These are phyloP conservation scores for Poeciliopsis gracilis DNA, from an alignment of 2,797 vertebrate species.

Conservation along the genomic window DNA sequence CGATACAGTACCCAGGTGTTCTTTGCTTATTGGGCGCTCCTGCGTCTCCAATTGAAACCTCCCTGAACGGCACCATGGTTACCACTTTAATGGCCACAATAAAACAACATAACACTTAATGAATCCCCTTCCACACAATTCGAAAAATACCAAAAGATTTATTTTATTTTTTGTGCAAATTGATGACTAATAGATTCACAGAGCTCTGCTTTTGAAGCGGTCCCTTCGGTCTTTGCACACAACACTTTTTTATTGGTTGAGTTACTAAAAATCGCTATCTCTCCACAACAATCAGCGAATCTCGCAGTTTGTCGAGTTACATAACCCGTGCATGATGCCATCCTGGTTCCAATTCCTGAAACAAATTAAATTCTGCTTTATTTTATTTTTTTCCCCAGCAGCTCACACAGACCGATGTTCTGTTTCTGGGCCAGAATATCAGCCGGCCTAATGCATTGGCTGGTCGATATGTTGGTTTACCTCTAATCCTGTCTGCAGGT, in stretches of 20 bases:
- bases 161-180: not conserved
- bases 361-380: not conserved
- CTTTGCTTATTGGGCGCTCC: conserved; percentile 3
- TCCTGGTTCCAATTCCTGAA: not conserved
- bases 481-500: conserved; percentile 42
- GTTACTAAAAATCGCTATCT: not conserved
- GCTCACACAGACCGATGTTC: not conserved
- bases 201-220: not conserved
- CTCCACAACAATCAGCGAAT: not conserved
- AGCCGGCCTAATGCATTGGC: not conserved
- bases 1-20: conserved; percentile 74
- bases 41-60: not conserved
- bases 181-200: not conserved
- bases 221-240: not conserved
- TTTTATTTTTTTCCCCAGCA: not conserved
- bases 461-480: not conserved
- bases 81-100: not conserved
- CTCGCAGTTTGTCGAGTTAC: not conserved
- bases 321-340: not conserved
- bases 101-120: not conserved
- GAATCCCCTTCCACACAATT: not conserved
- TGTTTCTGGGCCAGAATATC: not conserved
- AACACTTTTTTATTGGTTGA: not conserved
- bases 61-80: not conserved
- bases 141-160: not conserved